Percentiles rank a stretch among this genome's conserved stretches.
These are phyloP conservation scores for Hoplodrina ambigua DNA, from an alignment of 2,888 invertebrate genomes.

Conservation along the genomic window DNA sequence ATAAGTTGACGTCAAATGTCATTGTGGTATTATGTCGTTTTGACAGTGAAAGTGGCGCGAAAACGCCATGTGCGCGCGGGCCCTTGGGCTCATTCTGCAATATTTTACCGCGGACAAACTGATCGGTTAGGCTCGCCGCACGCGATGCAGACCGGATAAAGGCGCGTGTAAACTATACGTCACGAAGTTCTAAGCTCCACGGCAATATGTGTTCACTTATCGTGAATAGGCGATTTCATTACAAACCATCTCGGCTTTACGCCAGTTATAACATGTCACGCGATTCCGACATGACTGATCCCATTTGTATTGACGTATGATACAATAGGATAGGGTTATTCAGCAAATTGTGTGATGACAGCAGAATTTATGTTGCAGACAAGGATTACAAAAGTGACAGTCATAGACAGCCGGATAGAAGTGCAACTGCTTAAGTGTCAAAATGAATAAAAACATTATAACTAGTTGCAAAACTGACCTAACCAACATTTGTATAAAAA, in stretches of 20 bases:
- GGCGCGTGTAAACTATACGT: conserved; percentile 51
- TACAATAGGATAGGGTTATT: conserved; percentile 25
- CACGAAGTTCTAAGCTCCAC: conserved; percentile 53
- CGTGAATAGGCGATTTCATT: conserved; percentile 54
- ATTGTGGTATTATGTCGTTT: conserved; percentile 46
- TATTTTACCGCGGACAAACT: conserved; percentile 52
- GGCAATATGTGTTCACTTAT: conserved; percentile 39
- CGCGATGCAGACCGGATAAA: conserved; percentile 50
- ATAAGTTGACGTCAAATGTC: conserved; percentile 49
- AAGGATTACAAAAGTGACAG: conserved; percentile 17
- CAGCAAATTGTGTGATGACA: conserved; percentile 33
- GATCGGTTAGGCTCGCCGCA: conserved; percentile 36
- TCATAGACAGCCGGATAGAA: not conserved
- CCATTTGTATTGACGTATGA: conserved; percentile 36
- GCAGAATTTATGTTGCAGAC: conserved; percentile 3
- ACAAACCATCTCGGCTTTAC: conserved; percentile 45
- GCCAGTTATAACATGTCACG: conserved; percentile 43
- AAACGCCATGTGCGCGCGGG: conserved; percentile 54
- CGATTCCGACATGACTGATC: conserved; percentile 47
- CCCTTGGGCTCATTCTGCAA: conserved; percentile 45
- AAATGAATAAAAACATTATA: not conserved
- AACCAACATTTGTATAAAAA: too few species aligned
- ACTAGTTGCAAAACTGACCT: not conserved
- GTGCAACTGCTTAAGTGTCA: too few species aligned
- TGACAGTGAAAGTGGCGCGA: conserved; percentile 52